A percentile compares a stretch with the other conserved stretches of the same genome.
Conservation (phyloP, 2,888 invertebrate species). For the Meandrusa payeni region DNA sequence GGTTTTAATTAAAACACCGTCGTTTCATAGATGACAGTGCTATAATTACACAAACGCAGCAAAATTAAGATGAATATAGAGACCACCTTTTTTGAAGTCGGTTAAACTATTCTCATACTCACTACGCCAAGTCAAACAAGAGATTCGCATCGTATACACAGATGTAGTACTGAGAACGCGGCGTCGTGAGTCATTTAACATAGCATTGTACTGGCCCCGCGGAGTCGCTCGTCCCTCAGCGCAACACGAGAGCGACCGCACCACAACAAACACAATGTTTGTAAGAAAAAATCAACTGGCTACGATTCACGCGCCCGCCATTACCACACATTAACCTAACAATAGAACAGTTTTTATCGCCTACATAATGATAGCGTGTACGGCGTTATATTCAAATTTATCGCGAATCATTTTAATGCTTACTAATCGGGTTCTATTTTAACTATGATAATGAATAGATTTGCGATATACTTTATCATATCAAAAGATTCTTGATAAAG, state of each 20-base stretch:
- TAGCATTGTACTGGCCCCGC: not conserved
- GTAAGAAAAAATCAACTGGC: constrained; percentile 4
- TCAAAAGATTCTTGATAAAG: too few species aligned
- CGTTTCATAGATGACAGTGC: too few species aligned
- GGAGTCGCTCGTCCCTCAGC: constrained; percentile 11
- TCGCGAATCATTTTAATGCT: constrained; percentile 10
- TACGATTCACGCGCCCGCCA: constrained; percentile 8
- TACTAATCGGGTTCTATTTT: constrained; percentile 6
- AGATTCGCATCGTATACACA: constrained; percentile 1
- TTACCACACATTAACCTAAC: constrained; percentile 11
- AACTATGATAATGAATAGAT: too few species aligned
- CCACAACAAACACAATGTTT: constrained; percentile 8
- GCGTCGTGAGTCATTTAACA: constrained; percentile 9
- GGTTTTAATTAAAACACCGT: too few species aligned
- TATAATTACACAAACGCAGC: too few species aligned
- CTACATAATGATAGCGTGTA: constrained; percentile 7
- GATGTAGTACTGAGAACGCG: constrained; percentile 6
- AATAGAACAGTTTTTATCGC: constrained; percentile 17
- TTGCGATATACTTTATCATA: too few species aligned
- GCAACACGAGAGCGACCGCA: too few species aligned
- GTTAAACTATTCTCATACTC: too few species aligned
- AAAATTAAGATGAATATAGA: too few species aligned
- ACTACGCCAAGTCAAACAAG: constrained; percentile 8
- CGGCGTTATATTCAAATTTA: constrained; percentile 9
- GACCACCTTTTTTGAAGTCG: too few species aligned